These are phyloP conservation scores for Lepidocyrtoides sp. DNA, from an alignment of 2,888 invertebrate genomes.

Conservation along the genomic window DNA sequence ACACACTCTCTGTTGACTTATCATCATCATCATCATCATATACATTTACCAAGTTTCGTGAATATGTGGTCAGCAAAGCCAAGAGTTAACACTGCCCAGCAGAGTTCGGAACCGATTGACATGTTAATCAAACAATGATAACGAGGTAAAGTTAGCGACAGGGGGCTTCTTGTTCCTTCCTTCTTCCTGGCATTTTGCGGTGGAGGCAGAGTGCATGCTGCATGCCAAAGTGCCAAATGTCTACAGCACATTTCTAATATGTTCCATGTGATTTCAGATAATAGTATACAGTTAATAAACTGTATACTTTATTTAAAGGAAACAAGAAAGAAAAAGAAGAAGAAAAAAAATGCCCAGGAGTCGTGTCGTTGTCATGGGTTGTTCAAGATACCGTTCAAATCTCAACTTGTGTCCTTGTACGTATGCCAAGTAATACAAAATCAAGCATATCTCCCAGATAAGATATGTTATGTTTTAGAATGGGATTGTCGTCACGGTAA, in stretches of 20 bases:
- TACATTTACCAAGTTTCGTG: neutral
- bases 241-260: neutral
- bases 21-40: neutral
- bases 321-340: neutral
- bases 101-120: conserved; percentile 72
- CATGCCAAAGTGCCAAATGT: neutral
- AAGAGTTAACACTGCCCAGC: neutral
- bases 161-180: conserved; percentile 65
- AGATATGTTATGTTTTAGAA: neutral
- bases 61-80: conserved; percentile 14
- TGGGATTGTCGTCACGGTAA: neutral
- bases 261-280: neutral
- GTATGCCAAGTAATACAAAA: neutral
- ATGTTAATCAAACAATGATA: conserved; percentile 80
- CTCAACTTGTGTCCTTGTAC: conserved; percentile 16
- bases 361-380: conserved; percentile 1
- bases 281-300: neutral
- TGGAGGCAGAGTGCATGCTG: neutral
- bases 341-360: neutral
- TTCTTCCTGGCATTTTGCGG: conserved; percentile 50
- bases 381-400: conserved; percentile 20
- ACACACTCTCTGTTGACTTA: neutral
- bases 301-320: neutral
- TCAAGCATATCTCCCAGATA: neutral
- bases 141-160: conserved; percentile 63